A percentile compares a stretch with the other conserved stretches of the same genome.
These are phyloP conservation scores for Pherbina coryleti DNA, from an alignment of 2,888 invertebrate genomes.

Conservation along the genomic window DNA sequence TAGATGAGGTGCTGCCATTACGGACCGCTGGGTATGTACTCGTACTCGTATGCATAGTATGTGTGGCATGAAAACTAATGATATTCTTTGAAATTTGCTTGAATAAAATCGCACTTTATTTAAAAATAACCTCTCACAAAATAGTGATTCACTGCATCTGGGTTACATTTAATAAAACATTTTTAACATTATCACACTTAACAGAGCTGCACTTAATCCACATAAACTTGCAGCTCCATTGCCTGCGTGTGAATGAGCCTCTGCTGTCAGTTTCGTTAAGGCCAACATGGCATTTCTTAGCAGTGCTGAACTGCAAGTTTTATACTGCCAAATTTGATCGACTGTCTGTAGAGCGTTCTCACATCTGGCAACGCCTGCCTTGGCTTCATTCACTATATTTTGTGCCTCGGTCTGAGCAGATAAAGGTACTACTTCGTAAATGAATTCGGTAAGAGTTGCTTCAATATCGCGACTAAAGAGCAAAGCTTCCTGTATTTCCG, in stretches of 20 bases:
- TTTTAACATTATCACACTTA: too few species aligned
- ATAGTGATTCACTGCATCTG: too few species aligned
- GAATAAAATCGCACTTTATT: not conserved
- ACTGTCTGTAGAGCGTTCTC: conserved; percentile 31
- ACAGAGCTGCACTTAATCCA: not conserved
- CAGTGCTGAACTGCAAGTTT: conserved; percentile 42
- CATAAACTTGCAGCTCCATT: conserved; percentile 3
- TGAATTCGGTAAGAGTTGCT: conserved; percentile 34
- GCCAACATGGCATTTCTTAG: conserved; percentile 40
- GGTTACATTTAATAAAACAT: not conserved
- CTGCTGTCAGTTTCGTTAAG: conserved; percentile 31
- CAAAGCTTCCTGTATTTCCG: conserved; percentile 40
- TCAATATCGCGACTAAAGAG: conserved; percentile 37
- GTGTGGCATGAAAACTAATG: too few species aligned
- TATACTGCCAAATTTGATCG: conserved; percentile 45
- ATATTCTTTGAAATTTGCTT: too few species aligned
- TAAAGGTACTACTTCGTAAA: conserved; percentile 40
- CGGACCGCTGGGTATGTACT: too few species aligned
- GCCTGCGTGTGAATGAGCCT: not conserved
- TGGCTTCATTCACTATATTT: conserved; percentile 38
- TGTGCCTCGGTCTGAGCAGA: conserved; percentile 40
- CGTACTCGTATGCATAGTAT: too few species aligned
- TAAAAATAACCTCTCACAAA: not conserved
- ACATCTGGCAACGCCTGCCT: conserved; percentile 40
- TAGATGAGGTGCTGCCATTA: too few species aligned